A percentile compares a stretch with the other conserved stretches of the same genome.
Evolutionary conservation across 2,888 invertebrate genomes (phyloP).

Genomic region (Omphaloscelis lunosa): DNA sequence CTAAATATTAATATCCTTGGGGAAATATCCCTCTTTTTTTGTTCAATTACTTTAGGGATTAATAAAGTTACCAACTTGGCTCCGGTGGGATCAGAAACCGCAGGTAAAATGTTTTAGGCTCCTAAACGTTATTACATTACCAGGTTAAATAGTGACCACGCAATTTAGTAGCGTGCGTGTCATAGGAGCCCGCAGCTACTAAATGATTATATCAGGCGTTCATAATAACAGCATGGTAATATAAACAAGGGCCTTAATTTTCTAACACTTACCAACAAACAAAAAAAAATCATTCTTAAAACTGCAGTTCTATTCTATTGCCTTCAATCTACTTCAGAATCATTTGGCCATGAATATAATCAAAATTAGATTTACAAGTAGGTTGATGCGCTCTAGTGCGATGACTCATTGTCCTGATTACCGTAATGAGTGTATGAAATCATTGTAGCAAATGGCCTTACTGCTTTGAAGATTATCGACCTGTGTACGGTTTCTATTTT

Average conservation of each 20-base stretch:
- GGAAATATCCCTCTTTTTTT: conserved; percentile 48
- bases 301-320: neutral
- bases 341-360: conserved; percentile 42
- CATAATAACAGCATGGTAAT: conserved; percentile 16
- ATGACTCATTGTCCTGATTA: conserved; percentile 54
- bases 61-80: conserved; percentile 42
- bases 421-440: conserved; percentile 46
- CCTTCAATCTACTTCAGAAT: conserved; percentile 4
- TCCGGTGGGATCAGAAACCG: conserved; percentile 41
- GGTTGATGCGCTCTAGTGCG: conserved; percentile 37
- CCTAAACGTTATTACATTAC: conserved; percentile 32
- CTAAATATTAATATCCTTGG: conserved; percentile 43
- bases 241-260: conserved; percentile 19
- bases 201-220: conserved; percentile 25
- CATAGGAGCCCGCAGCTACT: conserved; percentile 17
- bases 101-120: conserved; percentile 44
- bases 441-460: conserved; percentile 38
- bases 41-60: conserved; percentile 53
- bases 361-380: conserved; percentile 47
- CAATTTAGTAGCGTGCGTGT: conserved; percentile 24
- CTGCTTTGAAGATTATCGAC: conserved; percentile 45
- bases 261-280: neutral
- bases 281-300: neutral
- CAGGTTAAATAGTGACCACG: conserved; percentile 25
- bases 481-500: conserved; percentile 29